Evolutionary conservation across 2,797 vertebrate genomes (phyloP).

Genomic region (Limosa lapponica): DNA sequence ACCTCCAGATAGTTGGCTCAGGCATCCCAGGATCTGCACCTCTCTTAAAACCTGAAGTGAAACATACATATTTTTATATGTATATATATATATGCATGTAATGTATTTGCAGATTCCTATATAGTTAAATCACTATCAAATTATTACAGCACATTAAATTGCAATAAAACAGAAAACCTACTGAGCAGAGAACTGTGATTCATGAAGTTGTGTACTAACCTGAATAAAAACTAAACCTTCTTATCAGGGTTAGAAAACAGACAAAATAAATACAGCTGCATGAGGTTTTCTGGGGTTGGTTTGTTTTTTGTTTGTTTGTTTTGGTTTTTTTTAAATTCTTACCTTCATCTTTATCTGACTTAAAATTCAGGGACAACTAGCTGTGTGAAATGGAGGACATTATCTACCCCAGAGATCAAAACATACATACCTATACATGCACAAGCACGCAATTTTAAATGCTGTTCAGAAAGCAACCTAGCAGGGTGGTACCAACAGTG

Average conservation of each 20-base stretch:
- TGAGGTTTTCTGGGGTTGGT: neutral
- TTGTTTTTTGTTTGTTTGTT: too few relatives aligned
- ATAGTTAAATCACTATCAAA: neutral
- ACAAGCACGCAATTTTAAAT: neutral
- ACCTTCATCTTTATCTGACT: neutral
- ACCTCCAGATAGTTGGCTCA: constrained; percentile 86
- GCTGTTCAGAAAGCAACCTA: neutral
- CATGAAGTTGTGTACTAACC: neutral
- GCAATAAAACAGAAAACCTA: neutral
- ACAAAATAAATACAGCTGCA: neutral
- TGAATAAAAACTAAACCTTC: neutral
- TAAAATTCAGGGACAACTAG: neutral
- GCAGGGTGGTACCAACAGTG: neutral
- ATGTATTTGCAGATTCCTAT: neutral
- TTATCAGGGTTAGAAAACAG: neutral
- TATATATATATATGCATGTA: neutral
- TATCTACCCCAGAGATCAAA: neutral
- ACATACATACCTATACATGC: neutral
- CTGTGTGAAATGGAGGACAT: neutral
- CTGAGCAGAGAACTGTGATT: neutral
- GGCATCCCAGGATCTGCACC: constrained; percentile 95
- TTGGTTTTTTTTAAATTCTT: neutral
- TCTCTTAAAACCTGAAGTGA: constrained; percentile 88
- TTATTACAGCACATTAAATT: neutral
- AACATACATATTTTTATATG: neutral